A percentile compares a stretch with the other conserved stretches of the same genome.
Evolutionary conservation across 1,140 invertebrate genomes (phyloP).

Genomic region (Heliconius melpomene): DNA sequence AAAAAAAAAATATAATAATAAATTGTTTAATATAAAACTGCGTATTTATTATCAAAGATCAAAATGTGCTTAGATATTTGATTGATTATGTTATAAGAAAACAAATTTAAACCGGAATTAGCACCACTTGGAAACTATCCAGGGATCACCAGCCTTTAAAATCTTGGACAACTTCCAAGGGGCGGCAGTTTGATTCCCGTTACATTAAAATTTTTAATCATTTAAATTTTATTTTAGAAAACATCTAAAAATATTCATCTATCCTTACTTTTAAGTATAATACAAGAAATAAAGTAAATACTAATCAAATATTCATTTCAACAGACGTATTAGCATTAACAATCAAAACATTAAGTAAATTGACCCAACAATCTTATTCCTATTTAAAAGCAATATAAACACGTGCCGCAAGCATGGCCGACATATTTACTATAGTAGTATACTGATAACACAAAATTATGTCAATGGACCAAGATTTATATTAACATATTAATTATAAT

Average conservation of each 20-base stretch:
- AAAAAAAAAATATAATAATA: constrained; percentile 39
- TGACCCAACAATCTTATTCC: background rate
- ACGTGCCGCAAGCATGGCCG: background rate
- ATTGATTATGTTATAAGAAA: too few species aligned
- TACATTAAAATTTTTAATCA: too few species aligned
- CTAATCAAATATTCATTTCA: background rate
- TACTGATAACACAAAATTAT: constrained; percentile 10
- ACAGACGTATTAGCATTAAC: background rate
- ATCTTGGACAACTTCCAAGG: too few species aligned
- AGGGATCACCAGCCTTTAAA: too few species aligned
- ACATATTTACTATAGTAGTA: background rate
- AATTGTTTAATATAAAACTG: background rate
- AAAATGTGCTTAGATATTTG: too few species aligned
- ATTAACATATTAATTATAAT: constrained; percentile 3
- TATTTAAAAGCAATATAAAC: constrained; percentile 3
- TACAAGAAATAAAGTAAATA: background rate
- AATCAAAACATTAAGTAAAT: background rate
- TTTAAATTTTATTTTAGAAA: too few species aligned
- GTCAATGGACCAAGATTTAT: constrained; percentile 10
- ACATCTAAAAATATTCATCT: too few species aligned
- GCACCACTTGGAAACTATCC: too few species aligned
- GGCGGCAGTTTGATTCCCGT: too few species aligned
- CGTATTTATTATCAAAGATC: background rate
- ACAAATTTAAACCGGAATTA: too few species aligned
- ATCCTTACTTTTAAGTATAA: background rate